Conservation (phyloP, 2,113 vertebrate genomes). For the Scomber colias region DNA sequence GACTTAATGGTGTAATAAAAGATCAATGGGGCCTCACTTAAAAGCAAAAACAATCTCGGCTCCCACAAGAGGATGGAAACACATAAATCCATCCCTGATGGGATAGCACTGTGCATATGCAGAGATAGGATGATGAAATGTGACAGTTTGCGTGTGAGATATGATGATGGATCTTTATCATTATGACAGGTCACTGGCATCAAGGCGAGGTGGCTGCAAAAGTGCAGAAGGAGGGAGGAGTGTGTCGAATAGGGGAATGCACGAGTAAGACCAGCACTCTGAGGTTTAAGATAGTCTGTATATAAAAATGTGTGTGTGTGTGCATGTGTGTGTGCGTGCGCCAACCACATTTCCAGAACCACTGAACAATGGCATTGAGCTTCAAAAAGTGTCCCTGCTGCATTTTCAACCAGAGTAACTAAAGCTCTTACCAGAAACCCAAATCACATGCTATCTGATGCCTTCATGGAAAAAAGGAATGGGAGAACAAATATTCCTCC, state of each 20-base stretch:
- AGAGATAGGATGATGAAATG: conserved; percentile 55
- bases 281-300: conserved; percentile 39
- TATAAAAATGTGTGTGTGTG: conserved; percentile 47
- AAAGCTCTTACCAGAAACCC: conserved; percentile 61
- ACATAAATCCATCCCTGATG: conserved; percentile 73
- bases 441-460: conserved; percentile 76
- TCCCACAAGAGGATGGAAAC: conserved; percentile 62
- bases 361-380: conserved; percentile 67
- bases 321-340: conserved; percentile 11
- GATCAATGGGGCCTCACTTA: conserved; percentile 80
- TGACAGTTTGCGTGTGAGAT: conserved; percentile 55
- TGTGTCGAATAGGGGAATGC: not conserved
- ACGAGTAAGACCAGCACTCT: conserved; percentile 12
- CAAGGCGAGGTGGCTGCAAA: conserved; percentile 17
- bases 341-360: conserved; percentile 76
- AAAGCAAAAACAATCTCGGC: conserved; percentile 78
- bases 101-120: conserved; percentile 49
- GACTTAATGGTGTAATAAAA: conserved; percentile 83
- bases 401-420: conserved; percentile 64
- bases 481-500: conserved; percentile 56
- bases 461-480: conserved; percentile 62
- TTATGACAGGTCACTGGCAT: conserved; percentile 57
- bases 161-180: conserved; percentile 71
- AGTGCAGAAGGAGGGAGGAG: conserved; percentile 8
- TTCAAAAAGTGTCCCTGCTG: conserved; percentile 63